Evolutionary conservation across 2,888 invertebrate species (phyloP).

Genomic region (Platycheirus albimanus): DNA sequence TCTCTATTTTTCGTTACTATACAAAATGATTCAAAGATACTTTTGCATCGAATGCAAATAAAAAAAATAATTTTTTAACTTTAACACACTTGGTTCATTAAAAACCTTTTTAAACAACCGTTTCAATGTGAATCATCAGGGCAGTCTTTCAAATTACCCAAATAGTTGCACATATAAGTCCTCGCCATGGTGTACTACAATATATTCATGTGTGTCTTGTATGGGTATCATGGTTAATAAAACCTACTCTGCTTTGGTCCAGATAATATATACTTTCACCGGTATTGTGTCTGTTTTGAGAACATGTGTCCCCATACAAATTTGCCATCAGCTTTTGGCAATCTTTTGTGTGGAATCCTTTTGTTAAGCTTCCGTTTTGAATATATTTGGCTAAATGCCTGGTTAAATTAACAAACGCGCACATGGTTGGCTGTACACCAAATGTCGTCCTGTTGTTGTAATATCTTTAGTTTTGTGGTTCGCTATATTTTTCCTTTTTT

Average conservation of each 20-base stretch:
- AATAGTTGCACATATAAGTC: slow-evolving; percentile 34
- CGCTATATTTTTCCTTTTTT: not conserved
- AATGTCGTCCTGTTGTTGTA: slow-evolving; percentile 59
- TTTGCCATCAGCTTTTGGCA: slow-evolving; percentile 51
- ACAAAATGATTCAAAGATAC: no score
- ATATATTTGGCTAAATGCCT: slow-evolving; percentile 68
- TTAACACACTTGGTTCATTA: slow-evolving; percentile 24
- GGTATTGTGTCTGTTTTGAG: slow-evolving; percentile 46
- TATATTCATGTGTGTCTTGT: not conserved
- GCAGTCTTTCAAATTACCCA: slow-evolving; percentile 45
- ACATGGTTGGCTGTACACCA: slow-evolving; percentile 61
- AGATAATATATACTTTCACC: slow-evolving; percentile 62
- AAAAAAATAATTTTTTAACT: slow-evolving; percentile 18
- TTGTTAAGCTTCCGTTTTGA: slow-evolving; percentile 22
- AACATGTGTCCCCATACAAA: slow-evolving; percentile 17
- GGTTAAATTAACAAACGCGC: slow-evolving; percentile 65
- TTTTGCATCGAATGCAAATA: no score
- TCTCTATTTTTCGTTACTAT: no score
- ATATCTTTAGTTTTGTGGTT: slow-evolving; percentile 66
- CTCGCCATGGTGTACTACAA: not conserved
- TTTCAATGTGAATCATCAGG: slow-evolving; percentile 32
- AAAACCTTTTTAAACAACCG: not conserved
- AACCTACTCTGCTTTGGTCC: slow-evolving; percentile 47
- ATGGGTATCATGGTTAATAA: slow-evolving; percentile 49
- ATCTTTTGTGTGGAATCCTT: slow-evolving; percentile 36